Evolutionary conservation across 2,797 vertebrate genomes (phyloP).

Genomic region (Petrocephalus schoutedeni): DNA sequence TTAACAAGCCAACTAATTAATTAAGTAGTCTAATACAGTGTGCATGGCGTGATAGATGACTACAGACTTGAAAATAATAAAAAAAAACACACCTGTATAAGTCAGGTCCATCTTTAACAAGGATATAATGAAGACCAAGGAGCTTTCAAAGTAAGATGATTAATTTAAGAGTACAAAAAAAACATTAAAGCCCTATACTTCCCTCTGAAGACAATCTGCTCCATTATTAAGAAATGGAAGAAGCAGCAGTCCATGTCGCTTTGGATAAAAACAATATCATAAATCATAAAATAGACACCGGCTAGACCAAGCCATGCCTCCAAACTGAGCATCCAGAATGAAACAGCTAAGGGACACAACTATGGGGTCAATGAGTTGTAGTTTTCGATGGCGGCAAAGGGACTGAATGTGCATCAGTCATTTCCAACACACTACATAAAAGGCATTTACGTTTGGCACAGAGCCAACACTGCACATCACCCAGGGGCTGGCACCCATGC

Average conservation of each 20-base stretch:
- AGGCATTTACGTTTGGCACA: background rate
- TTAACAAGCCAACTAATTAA: background rate
- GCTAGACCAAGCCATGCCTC: background rate
- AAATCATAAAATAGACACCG: background rate
- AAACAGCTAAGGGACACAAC: background rate
- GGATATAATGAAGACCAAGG: background rate
- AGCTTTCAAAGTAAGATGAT: background rate
- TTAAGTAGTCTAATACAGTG: background rate
- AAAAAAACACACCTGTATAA: background rate
- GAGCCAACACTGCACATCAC: background rate
- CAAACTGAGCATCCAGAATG: background rate
- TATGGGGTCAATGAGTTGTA: background rate
- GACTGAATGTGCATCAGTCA: background rate
- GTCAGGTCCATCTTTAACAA: background rate
- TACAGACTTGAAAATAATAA: background rate
- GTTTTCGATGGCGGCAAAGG: background rate
- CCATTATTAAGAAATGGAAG: background rate
- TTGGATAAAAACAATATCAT: background rate
- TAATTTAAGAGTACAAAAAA: background rate
- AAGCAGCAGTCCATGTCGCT: background rate
- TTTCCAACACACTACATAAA: background rate
- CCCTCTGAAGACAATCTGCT: background rate
- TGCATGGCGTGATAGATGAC: background rate
- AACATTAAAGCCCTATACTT: background rate
- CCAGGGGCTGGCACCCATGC: background rate